Conservation (phyloP, 2,888 invertebrate genomes). For the Epinotia bilunana region DNA sequence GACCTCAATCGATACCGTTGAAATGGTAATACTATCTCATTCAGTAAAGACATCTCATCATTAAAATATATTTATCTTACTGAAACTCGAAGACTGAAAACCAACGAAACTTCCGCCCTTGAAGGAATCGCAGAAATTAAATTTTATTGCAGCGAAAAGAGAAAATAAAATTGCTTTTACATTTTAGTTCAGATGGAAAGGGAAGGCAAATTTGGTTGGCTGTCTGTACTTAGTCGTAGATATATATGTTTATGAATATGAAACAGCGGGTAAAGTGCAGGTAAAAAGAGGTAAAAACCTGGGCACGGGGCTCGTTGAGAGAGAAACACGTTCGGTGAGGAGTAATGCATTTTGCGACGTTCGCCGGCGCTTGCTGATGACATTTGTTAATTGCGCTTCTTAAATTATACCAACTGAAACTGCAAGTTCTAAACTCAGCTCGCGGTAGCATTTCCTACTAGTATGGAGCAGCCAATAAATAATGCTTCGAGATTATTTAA, state of each 20-base stretch:
- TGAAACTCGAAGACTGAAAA: constrained; percentile 17
- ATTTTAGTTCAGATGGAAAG: constrained; percentile 51
- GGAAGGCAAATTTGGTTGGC: constrained; percentile 49
- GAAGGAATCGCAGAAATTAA: constrained; percentile 37
- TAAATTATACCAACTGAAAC: constrained; percentile 44
- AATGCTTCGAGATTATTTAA: constrained; percentile 25
- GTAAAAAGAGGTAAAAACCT: constrained; percentile 40
- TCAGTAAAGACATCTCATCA: constrained; percentile 4
- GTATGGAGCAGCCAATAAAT: constrained; percentile 17
- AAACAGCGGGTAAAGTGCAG: constrained; percentile 41
- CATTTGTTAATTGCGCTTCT: constrained; percentile 49
- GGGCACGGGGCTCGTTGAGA: constrained; percentile 33
- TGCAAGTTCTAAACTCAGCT: constrained; percentile 38
- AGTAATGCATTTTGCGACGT: constrained; percentile 49
- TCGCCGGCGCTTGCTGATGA: constrained; percentile 47
- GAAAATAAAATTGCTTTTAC: constrained; percentile 50
- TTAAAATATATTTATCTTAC: constrained; percentile 25
- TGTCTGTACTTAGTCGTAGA: constrained; percentile 25
- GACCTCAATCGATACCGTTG: background rate
- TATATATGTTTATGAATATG: constrained; percentile 22
- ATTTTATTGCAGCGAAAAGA: constrained; percentile 39
- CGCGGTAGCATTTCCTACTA: constrained; percentile 17
- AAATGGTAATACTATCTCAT: background rate
- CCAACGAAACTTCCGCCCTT: constrained; percentile 28
- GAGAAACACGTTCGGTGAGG: constrained; percentile 41